Conservation (phyloP, 2,797 vertebrate species). For the Tangara arthus region DNA sequence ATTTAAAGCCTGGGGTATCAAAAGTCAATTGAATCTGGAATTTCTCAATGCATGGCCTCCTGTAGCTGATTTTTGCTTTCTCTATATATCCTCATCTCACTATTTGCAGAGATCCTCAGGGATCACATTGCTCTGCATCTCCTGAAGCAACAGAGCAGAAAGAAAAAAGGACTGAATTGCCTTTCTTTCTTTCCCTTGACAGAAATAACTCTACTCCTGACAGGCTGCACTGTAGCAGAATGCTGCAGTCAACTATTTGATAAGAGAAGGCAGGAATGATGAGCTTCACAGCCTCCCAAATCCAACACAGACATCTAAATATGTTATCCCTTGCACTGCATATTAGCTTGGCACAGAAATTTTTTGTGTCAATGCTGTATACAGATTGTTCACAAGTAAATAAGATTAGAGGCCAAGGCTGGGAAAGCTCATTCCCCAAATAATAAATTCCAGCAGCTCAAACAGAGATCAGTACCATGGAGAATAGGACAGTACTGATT, state of each 20-base stretch:
- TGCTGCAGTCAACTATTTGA: neutral
- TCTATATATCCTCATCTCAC: neutral
- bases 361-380: neutral
- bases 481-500: neutral
- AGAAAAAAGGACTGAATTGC: constrained; percentile 12
- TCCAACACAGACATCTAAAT: neutral
- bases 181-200: neutral
- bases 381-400: neutral
- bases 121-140: constrained; percentile 16
- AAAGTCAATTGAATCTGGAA: neutral
- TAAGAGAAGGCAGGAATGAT: neutral
- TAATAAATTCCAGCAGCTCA: constrained; percentile 1
- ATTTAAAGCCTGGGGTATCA: neutral
- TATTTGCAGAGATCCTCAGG: neutral
- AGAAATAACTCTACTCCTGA: neutral
- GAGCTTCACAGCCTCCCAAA: neutral
- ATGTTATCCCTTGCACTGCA: neutral
- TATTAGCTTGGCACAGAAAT: neutral
- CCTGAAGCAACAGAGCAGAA: constrained; percentile 6
- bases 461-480: neutral
- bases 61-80: neutral
- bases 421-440: neutral
- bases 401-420: neutral
- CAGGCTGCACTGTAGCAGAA: neutral
- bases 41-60: neutral